Evolutionary conservation across 92 coral and sea anemone species (phyloP), one percentile per base, ranked within the genome.

Genomic region (Actinostola sp.): DNA sequence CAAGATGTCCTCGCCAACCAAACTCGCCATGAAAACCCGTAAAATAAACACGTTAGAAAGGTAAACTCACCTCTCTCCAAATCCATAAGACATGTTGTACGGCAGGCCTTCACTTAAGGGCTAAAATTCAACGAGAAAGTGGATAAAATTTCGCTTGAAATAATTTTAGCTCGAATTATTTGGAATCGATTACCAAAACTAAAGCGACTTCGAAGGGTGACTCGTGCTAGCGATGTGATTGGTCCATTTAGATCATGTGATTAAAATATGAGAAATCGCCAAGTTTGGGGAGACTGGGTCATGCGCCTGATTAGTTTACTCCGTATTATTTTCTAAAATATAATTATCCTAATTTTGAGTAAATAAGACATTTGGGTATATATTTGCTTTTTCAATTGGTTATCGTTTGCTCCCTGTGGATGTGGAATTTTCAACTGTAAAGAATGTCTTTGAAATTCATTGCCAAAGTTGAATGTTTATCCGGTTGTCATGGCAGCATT

Each of bases 241-340:
- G 88, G 88, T 41, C 50, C 62, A 75, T 69, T 54, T 56, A 61
- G 65, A 55, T 83, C 88, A 83, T 54, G 79, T 83, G 88, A 56
- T 29, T 44, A 51, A 20, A 45, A 30, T 36, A 38, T 15, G 36
- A 0, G 0, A 10, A 57, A 1, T 52, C 31, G 29, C 19, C 20
- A 31, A 14, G 25, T 12, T 27, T 2, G 28, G 48, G 70, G 20
- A 46, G 72, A 66, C 42, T 66, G 72, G 72, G 59, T 17, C 58
- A n/a, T 44, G 58, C 39, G 59, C 34, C 42, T 66, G 25, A 31
- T 45, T 46, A 46, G 29, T 24, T n/a, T 27, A 8, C 31, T 25
- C 12, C 16, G 26, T 16, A 61, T 14, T n/a, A 54, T 14, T 24
- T 14, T 24, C 30, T 7, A 32, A 67, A 51, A 51, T n/a, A 23